These are phyloP conservation scores for Lamellibrachia luymesi DNA, from an alignment of 1,140 invertebrate genomes.

Conservation along the genomic window DNA sequence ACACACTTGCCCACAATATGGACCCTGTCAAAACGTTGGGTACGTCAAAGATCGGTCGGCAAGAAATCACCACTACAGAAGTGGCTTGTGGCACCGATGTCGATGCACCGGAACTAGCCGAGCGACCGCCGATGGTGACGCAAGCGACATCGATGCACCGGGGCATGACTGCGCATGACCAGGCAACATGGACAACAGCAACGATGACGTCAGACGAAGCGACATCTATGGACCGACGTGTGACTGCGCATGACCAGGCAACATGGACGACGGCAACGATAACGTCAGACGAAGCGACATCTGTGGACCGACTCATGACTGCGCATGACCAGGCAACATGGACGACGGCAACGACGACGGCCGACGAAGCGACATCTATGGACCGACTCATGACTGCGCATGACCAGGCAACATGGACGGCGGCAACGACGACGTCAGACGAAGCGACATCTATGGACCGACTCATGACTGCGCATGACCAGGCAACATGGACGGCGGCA, in stretches of 20 bases:
- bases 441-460: not conserved
- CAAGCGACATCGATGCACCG: not conserved
- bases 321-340: not conserved
- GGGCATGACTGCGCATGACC: not conserved
- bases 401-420: constrained; percentile 4
- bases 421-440: not conserved
- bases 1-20: not conserved
- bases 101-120: not conserved
- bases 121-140: not conserved
- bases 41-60: not conserved
- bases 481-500: not conserved
- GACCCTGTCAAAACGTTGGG: not conserved
- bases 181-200: not conserved
- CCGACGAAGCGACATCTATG: not conserved
- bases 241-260: not conserved
- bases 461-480: not conserved
- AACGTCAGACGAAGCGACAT: not conserved
- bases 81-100: not conserved
- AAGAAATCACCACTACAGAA: not conserved
- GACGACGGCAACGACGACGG: not conserved
- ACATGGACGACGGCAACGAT: not conserved
- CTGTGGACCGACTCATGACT: too few species aligned
- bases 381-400: not conserved
- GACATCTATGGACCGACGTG: not conserved
- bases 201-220: too few species aligned